phyloP scores from a whole-genome alignment of 2,113 vertebrate genomes.

The Brienomyrus longianalis region DNA sequence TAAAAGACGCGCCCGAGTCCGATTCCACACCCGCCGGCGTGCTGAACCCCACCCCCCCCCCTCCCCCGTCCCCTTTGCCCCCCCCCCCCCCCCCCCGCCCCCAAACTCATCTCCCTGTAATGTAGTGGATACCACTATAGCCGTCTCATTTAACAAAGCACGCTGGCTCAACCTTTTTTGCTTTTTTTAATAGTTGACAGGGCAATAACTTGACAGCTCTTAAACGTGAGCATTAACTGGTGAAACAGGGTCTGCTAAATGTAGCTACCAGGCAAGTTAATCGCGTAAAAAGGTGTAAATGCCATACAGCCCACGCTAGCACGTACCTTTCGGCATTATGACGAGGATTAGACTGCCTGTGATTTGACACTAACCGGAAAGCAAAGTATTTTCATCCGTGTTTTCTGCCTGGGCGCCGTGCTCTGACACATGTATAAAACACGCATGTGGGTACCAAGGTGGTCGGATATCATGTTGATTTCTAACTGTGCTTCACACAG shows the following conservation, averaged over 20 bases:
- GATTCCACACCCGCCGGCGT: too few species aligned
- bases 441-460: neutral
- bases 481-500: neutral
- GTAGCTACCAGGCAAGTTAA: neutral
- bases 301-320: neutral
- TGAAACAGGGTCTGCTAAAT: neutral
- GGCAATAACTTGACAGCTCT: neutral
- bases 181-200: neutral
- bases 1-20: too few species aligned
- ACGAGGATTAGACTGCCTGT: neutral
- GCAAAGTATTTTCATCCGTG: neutral
- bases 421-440: neutral
- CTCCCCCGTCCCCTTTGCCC: too few species aligned
- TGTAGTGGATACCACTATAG: neutral
- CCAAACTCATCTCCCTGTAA: neutral
- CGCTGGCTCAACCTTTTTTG: neutral
- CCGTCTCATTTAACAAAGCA: neutral
- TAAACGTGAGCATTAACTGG: neutral
- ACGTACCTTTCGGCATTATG: neutral
- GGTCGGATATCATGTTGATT: neutral
- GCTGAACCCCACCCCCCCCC: too few species aligned
- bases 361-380: neutral
- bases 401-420: neutral
- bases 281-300: conserved; percentile 1
- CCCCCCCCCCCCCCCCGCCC: too few species aligned